Evolutionary conservation across 2,888 invertebrate genomes (phyloP), one percentile per base, ranked within the genome.

Genomic region (Plagiodera versicolora): DNA sequence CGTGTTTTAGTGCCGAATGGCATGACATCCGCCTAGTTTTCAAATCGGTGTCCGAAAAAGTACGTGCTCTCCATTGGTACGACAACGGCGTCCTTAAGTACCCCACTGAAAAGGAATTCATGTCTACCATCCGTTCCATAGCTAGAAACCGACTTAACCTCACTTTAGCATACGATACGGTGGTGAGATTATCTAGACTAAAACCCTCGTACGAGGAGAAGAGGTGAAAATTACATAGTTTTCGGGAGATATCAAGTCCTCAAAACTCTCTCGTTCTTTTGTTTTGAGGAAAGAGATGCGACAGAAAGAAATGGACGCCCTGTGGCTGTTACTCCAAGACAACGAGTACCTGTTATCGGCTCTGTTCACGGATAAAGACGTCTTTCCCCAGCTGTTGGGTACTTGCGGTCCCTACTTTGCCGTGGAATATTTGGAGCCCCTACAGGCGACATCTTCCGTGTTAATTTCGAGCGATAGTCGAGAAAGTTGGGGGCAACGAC

Each of bases 341-440:
- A 85, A 87, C 73, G 90, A 90, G 75, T 90, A 88, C 76, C 74
- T 88, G 2, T 79, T 87, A 50, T 82, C 86, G 32, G 80, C 83
- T 47, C 75, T 87, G 51, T 86, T 85, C 75, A 82, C 84, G 32
- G 84, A 85, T 62, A 81, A 83, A 67, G 84, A 85, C 64, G 80
- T 88, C 51, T 87, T 89, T 71, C 89, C 90, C 1, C 84, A 84
- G 69, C 75, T 89, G 24, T 78, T 87, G 48, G 64, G 66, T 48
- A 66, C 67, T 18, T 89, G 89, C 75, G 89, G 89, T 0, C 80
- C 84, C 2, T 83, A 87, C 70, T 89, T 87, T 77, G 86, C 86
- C 14, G 85, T 87, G 1, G 87, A 89, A 72, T 86, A 86, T 69
- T 78, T 87, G 18, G 81, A 85, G 50, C 84, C 86, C 0, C 79